Evolutionary conservation across 37 sponge, comb jelly and placozoan genomes (phyloP), one percentile per base, ranked within the genome.

Genomic region (Petrosia ficiformis): DNA sequence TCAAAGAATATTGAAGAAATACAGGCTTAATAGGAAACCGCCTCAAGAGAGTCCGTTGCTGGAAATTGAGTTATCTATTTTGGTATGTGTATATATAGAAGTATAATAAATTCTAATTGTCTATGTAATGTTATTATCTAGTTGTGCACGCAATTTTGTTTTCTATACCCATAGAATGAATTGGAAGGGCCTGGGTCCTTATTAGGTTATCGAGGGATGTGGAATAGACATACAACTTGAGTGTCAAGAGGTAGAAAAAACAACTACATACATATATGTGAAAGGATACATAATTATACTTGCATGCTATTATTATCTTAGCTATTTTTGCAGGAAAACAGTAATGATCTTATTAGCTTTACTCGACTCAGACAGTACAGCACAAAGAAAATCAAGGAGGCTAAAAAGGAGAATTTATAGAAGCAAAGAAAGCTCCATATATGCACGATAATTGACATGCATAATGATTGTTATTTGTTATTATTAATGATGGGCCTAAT

Each of bases 401-500:
- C 3, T 75, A 16, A 61, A 75, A 26, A 48, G 76, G 11, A 3
- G 76, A 4, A 26, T 75, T 6, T 75, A 75, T 61, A 4, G 40
- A 8, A 75, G 24, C 26, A 75, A 35, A 35, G 54, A 19, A 19
- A 48, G 54, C 54, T 48, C 8, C 14, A 48, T 48, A 48, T 19
- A 48, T 48, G 54, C 54, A 48, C 8, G 14, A 8, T 48, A 14
- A 48, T 14, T 48, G 8, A 48, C 54, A 48, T 48, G 54, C 8
- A 48, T 19, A 14, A 48, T 48, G 54, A 48, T 48, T 48, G 14
- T 8, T 14, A 48, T 48, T 48, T 48, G 54, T 48, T 14, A 48
- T 48, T 14, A 19, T 19, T 48, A 48, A 48, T 48, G 14, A 48
- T 8, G 82, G 82, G 14, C 82, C 82, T 44, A 81, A 81, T 54